Evolutionary conservation across 2,797 vertebrate genomes (phyloP).

Genomic region (Octomys mimax): DNA sequence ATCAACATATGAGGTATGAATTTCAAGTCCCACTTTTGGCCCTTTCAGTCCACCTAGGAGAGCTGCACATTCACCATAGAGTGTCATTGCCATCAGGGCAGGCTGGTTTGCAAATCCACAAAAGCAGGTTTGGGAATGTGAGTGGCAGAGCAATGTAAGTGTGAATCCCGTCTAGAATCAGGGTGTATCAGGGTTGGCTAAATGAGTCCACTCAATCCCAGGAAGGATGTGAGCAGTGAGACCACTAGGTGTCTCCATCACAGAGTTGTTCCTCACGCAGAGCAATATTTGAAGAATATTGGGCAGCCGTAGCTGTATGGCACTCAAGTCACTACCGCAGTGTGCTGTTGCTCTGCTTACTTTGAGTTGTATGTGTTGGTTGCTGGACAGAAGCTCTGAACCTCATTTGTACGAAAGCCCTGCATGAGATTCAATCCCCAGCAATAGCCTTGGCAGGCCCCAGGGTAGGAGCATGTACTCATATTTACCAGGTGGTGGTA

Average conservation of each 20-base stretch:
- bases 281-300: too few species aligned
- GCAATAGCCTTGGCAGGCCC: background rate
- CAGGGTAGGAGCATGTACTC: background rate
- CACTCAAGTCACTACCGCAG: background rate
- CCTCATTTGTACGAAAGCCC: background rate
- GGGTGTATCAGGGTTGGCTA: background rate
- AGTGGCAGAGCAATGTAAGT: background rate
- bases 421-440: background rate
- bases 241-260: background rate
- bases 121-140: background rate
- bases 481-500: background rate
- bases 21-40: background rate
- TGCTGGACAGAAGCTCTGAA: background rate
- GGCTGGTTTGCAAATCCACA: constrained; percentile 36
- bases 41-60: background rate
- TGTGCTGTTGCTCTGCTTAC: background rate
- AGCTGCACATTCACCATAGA: background rate
- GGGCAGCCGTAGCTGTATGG: background rate
- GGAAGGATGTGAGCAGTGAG: background rate
- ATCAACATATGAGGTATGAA: background rate
- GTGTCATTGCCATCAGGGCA: background rate
- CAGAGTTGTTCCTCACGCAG: background rate
- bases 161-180: background rate
- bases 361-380: background rate
- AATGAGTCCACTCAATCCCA: background rate